Percentiles rank a stretch among this genome's conserved stretches.
Conservation (phyloP, 2,113 vertebrate genomes). For the Odocoileus hemionus region DNA sequence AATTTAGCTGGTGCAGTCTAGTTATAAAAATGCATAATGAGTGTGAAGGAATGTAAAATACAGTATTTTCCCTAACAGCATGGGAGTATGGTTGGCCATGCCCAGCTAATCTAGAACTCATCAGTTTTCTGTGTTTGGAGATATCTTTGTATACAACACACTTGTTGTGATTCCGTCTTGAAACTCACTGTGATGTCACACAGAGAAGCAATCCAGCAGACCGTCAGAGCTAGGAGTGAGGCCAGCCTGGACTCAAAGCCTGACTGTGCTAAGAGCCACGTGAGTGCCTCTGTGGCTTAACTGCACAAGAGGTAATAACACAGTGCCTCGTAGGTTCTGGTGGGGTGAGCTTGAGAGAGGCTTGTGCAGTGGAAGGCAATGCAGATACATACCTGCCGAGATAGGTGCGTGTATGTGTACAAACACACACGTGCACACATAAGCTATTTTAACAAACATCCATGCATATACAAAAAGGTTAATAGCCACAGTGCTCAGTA, state of each 20-base stretch:
- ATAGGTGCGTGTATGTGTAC: not conserved
- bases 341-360: not conserved
- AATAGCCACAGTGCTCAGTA: no score
- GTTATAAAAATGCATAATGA: not conserved
- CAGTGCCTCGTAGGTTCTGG: not conserved
- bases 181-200: not conserved
- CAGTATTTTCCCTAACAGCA: not conserved
- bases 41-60: not conserved
- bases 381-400: not conserved
- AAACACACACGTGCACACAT: not conserved
- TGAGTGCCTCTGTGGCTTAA: not conserved
- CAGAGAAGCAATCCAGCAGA: not conserved
- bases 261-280: not conserved
- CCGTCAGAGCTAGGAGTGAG: not conserved
- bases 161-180: not conserved
- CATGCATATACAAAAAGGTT: not conserved
- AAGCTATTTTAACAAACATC: not conserved
- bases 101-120: rapidly evolving
- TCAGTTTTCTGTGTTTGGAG: not conserved
- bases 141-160: not conserved
- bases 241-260: not conserved
- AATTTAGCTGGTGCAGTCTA: not conserved
- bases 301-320: not conserved
- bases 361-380: not conserved
- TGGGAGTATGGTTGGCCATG: not conserved